Conservation (phyloP, 2,113 vertebrate species). For the Atrichornis clamosus region DNA sequence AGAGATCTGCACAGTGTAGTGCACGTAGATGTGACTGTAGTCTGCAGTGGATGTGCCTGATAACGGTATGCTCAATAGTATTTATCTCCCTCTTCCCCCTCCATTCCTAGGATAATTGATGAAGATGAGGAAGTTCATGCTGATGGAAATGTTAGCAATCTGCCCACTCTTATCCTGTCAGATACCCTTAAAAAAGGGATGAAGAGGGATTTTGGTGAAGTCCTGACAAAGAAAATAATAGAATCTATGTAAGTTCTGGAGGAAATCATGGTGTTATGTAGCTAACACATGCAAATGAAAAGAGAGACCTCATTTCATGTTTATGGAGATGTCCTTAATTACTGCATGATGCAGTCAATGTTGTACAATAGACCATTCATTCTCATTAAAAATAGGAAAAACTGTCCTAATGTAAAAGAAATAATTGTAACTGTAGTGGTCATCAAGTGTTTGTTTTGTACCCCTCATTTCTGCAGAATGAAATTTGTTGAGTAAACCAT, state of each 20-base stretch:
- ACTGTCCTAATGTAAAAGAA: not conserved
- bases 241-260: conserved; percentile 78
- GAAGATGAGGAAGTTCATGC: conserved; percentile 81
- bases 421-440: not conserved
- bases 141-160: conserved; percentile 69
- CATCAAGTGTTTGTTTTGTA: not conserved
- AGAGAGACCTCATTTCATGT: conserved; percentile 1
- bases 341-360: not conserved
- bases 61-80: conserved; percentile 51
- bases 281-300: conserved; percentile 5
- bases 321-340: conserved; percentile 11
- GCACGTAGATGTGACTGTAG: not conserved
- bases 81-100: conserved; percentile 58
- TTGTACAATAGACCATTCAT: not conserved
- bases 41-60: conserved; percentile 35
- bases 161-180: conserved; percentile 79
- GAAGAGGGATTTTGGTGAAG: conserved; percentile 77
- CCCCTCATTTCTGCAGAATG: not conserved
- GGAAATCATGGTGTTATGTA: conserved; percentile 40
- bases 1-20: not conserved
- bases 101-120: conserved; percentile 76
- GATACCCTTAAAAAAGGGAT: conserved; percentile 78
- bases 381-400: not conserved
- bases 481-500: not conserved
- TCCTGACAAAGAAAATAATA: conserved; percentile 81